phyloP scores from a whole-genome alignment of 2,113 vertebrate genomes.

The Trichechus manatus region DNA sequence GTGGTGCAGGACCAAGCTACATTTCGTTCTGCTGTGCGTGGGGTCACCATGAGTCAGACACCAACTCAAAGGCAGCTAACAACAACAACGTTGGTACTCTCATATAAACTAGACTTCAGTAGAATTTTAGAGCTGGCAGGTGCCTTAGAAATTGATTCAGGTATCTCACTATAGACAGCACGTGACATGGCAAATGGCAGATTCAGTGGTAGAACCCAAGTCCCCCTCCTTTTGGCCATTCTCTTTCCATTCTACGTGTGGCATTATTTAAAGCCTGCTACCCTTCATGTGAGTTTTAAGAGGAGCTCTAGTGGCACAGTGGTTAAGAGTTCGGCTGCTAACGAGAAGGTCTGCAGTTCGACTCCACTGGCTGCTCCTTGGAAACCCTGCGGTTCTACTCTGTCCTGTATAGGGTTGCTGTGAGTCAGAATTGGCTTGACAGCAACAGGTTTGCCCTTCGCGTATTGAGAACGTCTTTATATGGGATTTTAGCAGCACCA shows the following conservation, averaged over 20 bases:
- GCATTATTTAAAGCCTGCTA: background rate
- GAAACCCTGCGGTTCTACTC: too few relatives aligned
- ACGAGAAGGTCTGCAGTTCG: too few relatives aligned
- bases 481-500: background rate
- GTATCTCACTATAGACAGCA: background rate
- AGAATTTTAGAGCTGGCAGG: background rate
- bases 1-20: background rate
- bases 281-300: background rate
- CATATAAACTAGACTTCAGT: background rate
- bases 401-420: too few relatives aligned
- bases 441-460: too few relatives aligned
- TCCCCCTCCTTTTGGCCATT: background rate
- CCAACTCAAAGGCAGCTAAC: background rate
- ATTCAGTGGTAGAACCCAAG: fast-evolving
- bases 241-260: background rate
- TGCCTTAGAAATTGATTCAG: background rate
- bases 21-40: background rate
- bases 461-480: background rate
- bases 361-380: too few relatives aligned
- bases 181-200: background rate
- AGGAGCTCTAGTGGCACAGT: too few relatives aligned
- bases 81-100: background rate
- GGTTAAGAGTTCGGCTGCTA: too few relatives aligned
- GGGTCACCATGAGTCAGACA: background rate
- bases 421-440: too few relatives aligned